A percentile compares a stretch with the other conserved stretches of the same genome.
Conservation (phyloP, 1,140 invertebrate genomes). For the Branchinecta lindahli region DNA sequence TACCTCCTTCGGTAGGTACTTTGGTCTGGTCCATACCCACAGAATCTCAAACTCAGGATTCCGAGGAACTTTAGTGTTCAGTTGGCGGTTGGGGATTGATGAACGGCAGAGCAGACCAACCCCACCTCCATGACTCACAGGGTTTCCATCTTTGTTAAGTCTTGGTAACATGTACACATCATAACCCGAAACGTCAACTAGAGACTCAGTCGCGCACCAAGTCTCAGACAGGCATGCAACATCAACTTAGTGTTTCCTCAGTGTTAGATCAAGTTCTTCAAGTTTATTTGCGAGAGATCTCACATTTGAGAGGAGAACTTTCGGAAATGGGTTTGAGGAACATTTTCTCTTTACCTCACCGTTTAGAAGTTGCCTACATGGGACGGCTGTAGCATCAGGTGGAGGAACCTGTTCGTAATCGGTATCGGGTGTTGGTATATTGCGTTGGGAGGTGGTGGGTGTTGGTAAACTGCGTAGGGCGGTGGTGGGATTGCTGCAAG, state of each 20-base stretch:
- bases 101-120: slow-evolving; percentile 7
- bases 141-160: slow-evolving; percentile 9
- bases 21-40: slow-evolving; percentile 7
- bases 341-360: neutral
- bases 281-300: slow-evolving; percentile 8
- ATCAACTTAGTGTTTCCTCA: slow-evolving; percentile 5
- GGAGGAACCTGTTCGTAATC: slow-evolving; percentile 4
- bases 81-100: neutral
- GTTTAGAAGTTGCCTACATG: slow-evolving; percentile 1
- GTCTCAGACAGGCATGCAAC: slow-evolving; percentile 7
- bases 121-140: neutral
- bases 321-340: neutral
- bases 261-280: slow-evolving; percentile 1
- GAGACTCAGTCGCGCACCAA: slow-evolving; percentile 3
- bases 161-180: slow-evolving; percentile 5
- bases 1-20: slow-evolving; percentile 8
- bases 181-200: neutral
- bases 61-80: slow-evolving; percentile 5
- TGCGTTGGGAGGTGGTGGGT: slow-evolving; percentile 7
- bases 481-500: slow-evolving; percentile 4
- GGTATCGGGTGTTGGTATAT: neutral
- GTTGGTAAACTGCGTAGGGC: neutral
- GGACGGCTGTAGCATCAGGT: neutral
- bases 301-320: slow-evolving; percentile 8
- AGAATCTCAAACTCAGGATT: slow-evolving; percentile 9